These are phyloP conservation scores for Himalopsyche japonica DNA, from an alignment of 2,888 invertebrate genomes.

Conservation along the genomic window DNA sequence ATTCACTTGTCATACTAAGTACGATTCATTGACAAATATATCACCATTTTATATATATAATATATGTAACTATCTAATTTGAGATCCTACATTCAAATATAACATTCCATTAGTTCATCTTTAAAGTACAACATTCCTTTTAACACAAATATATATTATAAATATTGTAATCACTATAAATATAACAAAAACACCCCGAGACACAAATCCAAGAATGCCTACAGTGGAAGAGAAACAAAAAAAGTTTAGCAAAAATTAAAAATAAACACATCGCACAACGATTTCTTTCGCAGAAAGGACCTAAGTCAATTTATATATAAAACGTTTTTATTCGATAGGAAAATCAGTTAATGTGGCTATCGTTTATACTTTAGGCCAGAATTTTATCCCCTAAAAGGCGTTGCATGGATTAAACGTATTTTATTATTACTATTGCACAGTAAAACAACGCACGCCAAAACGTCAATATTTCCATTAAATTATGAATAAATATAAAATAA, in stretches of 20 bases:
- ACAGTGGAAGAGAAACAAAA: background rate
- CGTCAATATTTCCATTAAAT: background rate
- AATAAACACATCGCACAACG: background rate
- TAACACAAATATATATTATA: background rate
- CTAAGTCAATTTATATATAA: background rate
- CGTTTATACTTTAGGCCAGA: background rate
- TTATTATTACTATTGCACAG: background rate
- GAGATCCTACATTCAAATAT: slow-evolving; percentile 33
- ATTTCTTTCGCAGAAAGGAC: background rate
- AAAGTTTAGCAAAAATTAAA: background rate
- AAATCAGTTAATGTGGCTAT: background rate
- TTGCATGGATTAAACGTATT: background rate
- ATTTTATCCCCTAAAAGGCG: background rate
- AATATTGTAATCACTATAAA: background rate
- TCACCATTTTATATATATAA: slow-evolving; percentile 24
- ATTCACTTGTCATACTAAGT: slow-evolving; percentile 33
- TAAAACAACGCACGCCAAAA: background rate
- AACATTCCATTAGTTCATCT: slow-evolving; percentile 4
- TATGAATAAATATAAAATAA: too few species aligned
- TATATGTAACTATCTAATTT: slow-evolving; percentile 15
- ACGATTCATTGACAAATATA: slow-evolving; percentile 34
- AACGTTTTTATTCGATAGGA: too few species aligned
- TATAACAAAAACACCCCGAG: background rate
- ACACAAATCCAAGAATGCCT: background rate
- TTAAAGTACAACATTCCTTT: slow-evolving; percentile 3